Percentiles rank a stretch among this genome's conserved stretches.
Evolutionary conservation across 2,888 invertebrate species (phyloP).

Genomic region (Nymphalis c-album): DNA sequence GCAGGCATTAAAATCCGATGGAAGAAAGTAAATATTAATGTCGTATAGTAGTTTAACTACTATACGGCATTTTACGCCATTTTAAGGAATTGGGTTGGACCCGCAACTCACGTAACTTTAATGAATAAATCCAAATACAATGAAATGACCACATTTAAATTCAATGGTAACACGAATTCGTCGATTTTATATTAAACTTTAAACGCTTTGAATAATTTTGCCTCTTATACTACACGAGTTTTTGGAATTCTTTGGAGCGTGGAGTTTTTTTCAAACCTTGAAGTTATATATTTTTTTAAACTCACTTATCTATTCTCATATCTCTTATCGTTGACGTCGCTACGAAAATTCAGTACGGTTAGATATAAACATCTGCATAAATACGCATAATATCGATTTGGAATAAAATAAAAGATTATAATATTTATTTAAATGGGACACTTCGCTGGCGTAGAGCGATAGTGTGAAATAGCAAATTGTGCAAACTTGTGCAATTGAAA

Average conservation of each 20-base stretch:
- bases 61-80: no score
- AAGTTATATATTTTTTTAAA: conserved; percentile 5
- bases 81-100: conserved; percentile 46
- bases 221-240: conserved; percentile 33
- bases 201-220: conserved; percentile 35
- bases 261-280: conserved; percentile 6
- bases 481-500: conserved; percentile 78
- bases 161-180: conserved; percentile 44
- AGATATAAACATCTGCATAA: no score
- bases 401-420: not conserved
- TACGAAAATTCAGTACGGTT: no score
- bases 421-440: conserved; percentile 34
- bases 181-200: conserved; percentile 40
- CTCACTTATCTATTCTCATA: no score
- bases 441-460: conserved; percentile 51
- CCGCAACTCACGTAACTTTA: conserved; percentile 29
- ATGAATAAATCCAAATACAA: conserved; percentile 48
- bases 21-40: no score
- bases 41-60: no score
- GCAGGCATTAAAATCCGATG: no score
- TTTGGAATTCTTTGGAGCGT: conserved; percentile 41
- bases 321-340: no score
- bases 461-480: conserved; percentile 73
- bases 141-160: conserved; percentile 51
- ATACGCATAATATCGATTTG: no score